phyloP scores from a whole-genome alignment of 2,888 invertebrate species.

The Cyclophora punctaria region DNA sequence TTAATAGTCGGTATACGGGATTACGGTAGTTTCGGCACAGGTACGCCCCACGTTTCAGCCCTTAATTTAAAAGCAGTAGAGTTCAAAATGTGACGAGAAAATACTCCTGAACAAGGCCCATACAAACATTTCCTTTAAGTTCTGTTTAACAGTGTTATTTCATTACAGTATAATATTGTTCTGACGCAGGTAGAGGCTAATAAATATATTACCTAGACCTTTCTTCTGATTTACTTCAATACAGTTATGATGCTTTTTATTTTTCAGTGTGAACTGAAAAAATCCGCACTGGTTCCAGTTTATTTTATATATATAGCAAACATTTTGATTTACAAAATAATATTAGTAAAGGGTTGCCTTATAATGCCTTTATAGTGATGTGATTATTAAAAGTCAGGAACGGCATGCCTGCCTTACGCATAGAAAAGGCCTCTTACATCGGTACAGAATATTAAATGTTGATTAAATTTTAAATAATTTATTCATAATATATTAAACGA shows the following conservation, averaged over 20 bases:
- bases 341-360: no score
- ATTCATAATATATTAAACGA: no score
- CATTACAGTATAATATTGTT: conserved; percentile 38
- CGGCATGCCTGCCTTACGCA: no score
- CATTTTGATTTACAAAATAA: no score
- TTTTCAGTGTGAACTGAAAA: background rate
- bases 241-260: background rate
- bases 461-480: no score
- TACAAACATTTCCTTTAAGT: conserved; percentile 36
- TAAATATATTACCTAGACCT: conserved; percentile 21
- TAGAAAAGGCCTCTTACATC: no score
- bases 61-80: conserved; percentile 25
- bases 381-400: no score
- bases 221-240: conserved; percentile 3
- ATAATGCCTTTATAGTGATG: no score
- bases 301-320: no score
- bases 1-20: conserved; percentile 57
- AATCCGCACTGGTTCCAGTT: no score
- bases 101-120: conserved; percentile 26
- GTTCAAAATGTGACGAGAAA: conserved; percentile 23
- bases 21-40: conserved; percentile 49
- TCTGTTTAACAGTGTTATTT: conserved; percentile 43
- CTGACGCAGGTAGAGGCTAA: conserved; percentile 25
- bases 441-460: no score
- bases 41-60: conserved; percentile 26